phyloP scores from a whole-genome alignment of 2,797 vertebrate genomes.

The Chrosomus eos region DNA sequence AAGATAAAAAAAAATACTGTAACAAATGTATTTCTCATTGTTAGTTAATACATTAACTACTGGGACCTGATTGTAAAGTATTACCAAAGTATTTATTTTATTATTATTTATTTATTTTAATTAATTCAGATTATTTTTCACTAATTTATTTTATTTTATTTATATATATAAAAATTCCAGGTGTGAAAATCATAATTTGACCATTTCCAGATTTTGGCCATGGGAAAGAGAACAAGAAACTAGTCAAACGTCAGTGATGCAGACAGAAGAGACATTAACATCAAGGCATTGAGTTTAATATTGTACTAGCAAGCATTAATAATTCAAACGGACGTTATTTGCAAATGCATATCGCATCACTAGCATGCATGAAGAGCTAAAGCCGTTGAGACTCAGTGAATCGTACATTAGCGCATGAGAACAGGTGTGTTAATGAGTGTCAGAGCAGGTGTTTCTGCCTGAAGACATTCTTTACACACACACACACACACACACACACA shows the following conservation, averaged over 20 bases:
- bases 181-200: not conserved
- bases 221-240: not conserved
- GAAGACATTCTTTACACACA: not conserved
- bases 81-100: not conserved
- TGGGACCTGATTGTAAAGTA: not conserved
- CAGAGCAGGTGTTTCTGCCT: slow-evolving; percentile 14
- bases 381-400: not conserved
- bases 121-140: not conserved
- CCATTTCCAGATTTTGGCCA: not conserved
- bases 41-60: too few relatives aligned
- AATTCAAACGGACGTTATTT: not conserved
- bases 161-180: not conserved
- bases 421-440: not conserved
- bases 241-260: not conserved
- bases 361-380: not conserved
- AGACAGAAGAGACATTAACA: not conserved
- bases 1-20: not conserved
- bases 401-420: not conserved
- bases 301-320: not conserved
- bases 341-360: not conserved
- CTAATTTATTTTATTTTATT: not conserved
- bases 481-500: not conserved
- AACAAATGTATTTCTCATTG: not conserved
- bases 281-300: not conserved
- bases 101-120: not conserved